Percentiles rank a stretch among this genome's conserved stretches.
Conservation (phyloP, 2,113 vertebrate species). For the Ictalurus furcatus region DNA sequence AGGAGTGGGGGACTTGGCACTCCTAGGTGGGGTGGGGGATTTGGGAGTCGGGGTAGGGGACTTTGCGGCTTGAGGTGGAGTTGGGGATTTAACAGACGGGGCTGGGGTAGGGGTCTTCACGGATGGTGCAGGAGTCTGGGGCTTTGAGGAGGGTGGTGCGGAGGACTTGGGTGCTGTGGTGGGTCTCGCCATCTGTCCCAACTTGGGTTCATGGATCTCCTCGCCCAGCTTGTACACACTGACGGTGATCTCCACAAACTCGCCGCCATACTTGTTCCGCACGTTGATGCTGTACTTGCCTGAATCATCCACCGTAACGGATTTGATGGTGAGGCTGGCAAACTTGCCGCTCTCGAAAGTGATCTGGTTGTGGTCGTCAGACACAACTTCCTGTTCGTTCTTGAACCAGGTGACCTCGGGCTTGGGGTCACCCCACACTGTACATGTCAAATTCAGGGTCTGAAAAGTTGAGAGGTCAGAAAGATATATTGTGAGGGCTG, state of each 20-base stretch:
- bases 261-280: constrained; percentile 94
- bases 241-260: constrained; percentile 95
- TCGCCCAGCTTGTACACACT: constrained; percentile 95
- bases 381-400: constrained; percentile 86
- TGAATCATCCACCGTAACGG: constrained; percentile 89
- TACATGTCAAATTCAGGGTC: constrained; percentile 95
- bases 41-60: constrained; percentile 58
- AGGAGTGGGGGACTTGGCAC: constrained; percentile 50
- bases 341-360: constrained; percentile 87
- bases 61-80: constrained; percentile 59
- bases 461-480: constrained; percentile 55
- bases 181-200: constrained; percentile 74
- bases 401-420: constrained; percentile 95
- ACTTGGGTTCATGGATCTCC: constrained; percentile 79
- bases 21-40: constrained; percentile 51
- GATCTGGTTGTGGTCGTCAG: constrained; percentile 79
- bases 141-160: constrained; percentile 46
- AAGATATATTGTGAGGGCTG: neutral
- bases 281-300: constrained; percentile 97
- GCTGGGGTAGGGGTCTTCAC: constrained; percentile 60
- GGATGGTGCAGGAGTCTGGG: constrained; percentile 53
- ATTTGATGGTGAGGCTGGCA: constrained; percentile 85
- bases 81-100: constrained; percentile 59
- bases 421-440: constrained; percentile 91
- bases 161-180: constrained; percentile 48